These are phyloP conservation scores for Acanthosepion pharaonis DNA, from an alignment of 2,888 invertebrate genomes.

Conservation along the genomic window DNA sequence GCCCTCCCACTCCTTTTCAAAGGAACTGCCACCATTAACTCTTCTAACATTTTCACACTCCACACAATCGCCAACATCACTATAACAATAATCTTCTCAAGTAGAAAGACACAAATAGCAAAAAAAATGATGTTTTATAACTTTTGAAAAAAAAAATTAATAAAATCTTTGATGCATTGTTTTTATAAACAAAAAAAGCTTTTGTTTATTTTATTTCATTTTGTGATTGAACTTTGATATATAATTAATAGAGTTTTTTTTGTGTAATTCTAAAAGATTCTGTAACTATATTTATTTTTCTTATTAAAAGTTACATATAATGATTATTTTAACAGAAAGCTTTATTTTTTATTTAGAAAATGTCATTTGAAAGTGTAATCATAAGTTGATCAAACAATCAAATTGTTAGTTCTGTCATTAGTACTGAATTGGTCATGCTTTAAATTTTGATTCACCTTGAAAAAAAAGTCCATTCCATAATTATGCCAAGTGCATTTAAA, in stretches of 20 bases:
- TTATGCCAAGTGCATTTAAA: neutral
- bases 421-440: no score
- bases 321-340: neutral
- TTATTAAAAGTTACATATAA: neutral
- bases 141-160: neutral
- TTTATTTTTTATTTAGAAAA: neutral
- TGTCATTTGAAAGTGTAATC: neutral
- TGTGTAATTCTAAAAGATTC: no score
- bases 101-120: slow-evolving; percentile 18
- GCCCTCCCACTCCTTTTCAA: neutral
- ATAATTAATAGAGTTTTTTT: no score
- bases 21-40: neutral
- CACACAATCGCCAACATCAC: neutral
- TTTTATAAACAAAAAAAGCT: neutral
- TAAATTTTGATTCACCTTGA: neutral
- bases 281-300: neutral
- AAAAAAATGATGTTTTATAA: neutral
- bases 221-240: no score
- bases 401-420: neutral
- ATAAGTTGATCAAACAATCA: neutral
- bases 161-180: neutral
- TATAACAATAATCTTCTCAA: neutral
- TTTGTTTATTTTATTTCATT: no score
- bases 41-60: no score
- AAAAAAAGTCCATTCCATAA: neutral